A percentile compares a stretch with the other conserved stretches of the same genome.
phyloP scores from a whole-genome alignment of 2,888 invertebrate species.

The Epinotia bilunana region DNA sequence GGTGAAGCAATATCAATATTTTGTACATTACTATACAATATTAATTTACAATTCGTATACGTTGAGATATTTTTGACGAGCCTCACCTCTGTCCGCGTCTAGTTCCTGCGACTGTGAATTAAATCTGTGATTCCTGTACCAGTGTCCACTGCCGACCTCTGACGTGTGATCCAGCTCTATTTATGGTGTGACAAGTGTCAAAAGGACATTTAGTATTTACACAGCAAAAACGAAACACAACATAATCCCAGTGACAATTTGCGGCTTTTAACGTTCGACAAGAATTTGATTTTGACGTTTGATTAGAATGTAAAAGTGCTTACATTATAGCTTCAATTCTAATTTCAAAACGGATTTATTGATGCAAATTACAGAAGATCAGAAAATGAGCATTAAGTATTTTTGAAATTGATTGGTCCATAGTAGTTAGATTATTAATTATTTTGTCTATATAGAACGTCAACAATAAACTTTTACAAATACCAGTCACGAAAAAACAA shows the following conservation, averaged over 20 bases:
- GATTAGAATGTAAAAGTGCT: background rate
- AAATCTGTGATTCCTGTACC: constrained; percentile 87
- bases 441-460: background rate
- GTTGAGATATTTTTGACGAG: constrained; percentile 50
- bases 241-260: constrained; percentile 61
- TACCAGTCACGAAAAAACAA: background rate
- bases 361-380: background rate
- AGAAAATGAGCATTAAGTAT: background rate
- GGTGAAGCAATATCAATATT: constrained; percentile 20
- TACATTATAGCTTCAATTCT: no score
- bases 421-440: background rate
- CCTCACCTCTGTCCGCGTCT: constrained; percentile 82
- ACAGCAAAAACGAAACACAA: constrained; percentile 80
- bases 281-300: no score
- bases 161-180: constrained; percentile 84
- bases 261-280: constrained; percentile 41
- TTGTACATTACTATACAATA: constrained; percentile 34
- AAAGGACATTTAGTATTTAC: constrained; percentile 80
- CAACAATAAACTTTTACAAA: background rate
- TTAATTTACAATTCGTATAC: constrained; percentile 23
- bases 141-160: constrained; percentile 85
- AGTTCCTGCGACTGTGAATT: constrained; percentile 86
- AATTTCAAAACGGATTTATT: no score
- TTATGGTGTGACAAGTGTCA: constrained; percentile 77
- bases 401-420: background rate